Evolutionary conservation across 2,113 vertebrate species (phyloP), one percentile per base, ranked within the genome.

Genomic region (Arenaria interpres): DNA sequence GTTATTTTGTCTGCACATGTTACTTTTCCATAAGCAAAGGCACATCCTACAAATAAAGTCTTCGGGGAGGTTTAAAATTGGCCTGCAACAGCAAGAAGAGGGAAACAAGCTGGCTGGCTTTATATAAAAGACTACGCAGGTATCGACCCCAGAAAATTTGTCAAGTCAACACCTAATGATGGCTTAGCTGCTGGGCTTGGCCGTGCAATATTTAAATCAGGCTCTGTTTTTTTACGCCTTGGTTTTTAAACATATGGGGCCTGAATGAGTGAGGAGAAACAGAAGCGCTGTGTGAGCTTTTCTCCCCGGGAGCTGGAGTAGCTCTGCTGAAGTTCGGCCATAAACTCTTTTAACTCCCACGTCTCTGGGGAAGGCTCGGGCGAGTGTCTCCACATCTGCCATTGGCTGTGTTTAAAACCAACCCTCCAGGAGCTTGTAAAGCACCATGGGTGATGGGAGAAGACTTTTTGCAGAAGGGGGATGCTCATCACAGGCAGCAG

Each of bases 121-220:
- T 82, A 35, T 46, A 43, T 27, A 33, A 76, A 92, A 69, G 54
- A 46, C 89, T 79, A 15, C 3, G 15, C 84, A 96, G 81, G 95
- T 97, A 96, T 82, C 6, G 32, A 91, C 86, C 89, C 46, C 81
- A 83, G 91, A 89, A 95, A 92, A 92, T 96, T 87, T 97, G 92
- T 95, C 95, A 92, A 92, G 81, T 93, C 94, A 94, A 82, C 97
- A 94, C 95, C 84, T 95, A 76, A 84, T 92, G 87, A 95, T 91
- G 91, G 59, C 90, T 93, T 87, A 93, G 93, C 89, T 94, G 95
- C 94, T 0, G 81, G 85, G 77, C 66, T 95, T 89, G 87, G 74
- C 86, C 54, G 57, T 22, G 48, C 64, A 53, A 51, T 85, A 48
- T 85, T 97, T 69, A 92, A 89, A 89, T 92, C 57, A 53, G 85